Percentiles rank a stretch among this genome's conserved stretches.
phyloP scores from a whole-genome alignment of 1,140 invertebrate genomes.

The Plutomurus gul region DNA sequence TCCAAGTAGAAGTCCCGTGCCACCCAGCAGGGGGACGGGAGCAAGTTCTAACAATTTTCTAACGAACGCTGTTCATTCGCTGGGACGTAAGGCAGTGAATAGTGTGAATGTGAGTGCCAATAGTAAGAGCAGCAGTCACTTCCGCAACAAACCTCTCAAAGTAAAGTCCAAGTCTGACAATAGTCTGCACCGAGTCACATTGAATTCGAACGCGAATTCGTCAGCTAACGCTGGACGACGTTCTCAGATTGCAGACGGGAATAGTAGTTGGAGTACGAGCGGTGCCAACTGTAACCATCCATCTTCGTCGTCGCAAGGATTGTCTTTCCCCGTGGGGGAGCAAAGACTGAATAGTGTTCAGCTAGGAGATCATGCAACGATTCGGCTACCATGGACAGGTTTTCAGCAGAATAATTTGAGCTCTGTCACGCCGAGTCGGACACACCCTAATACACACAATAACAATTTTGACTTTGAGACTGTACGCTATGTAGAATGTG shows the following conservation, averaged over 20 bases:
- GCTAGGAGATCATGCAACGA: constrained; percentile 51
- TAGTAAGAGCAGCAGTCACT: constrained; percentile 19
- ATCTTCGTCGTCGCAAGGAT: background rate
- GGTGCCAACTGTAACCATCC: background rate
- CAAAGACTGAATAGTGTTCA: constrained; percentile 52
- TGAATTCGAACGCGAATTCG: background rate
- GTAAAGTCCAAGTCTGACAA: constrained; percentile 58
- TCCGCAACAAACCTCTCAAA: constrained; percentile 46
- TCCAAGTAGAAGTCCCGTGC: constrained; percentile 42
- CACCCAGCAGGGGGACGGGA: background rate
- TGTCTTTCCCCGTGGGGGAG: constrained; percentile 33
- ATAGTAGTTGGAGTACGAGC: background rate
- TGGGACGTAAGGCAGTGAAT: constrained; percentile 47
- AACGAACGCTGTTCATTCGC: constrained; percentile 45
- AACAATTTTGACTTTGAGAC: constrained; percentile 34
- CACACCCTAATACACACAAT: constrained; percentile 49
- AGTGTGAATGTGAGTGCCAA: constrained; percentile 35
- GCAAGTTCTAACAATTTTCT: constrained; percentile 41
- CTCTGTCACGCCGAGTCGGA: constrained; percentile 33
- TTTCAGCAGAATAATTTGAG: constrained; percentile 50
- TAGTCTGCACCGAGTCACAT: constrained; percentile 55
- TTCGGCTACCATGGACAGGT: constrained; percentile 51
- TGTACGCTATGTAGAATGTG: constrained; percentile 48
- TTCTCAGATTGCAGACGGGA: background rate
- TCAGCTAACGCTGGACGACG: background rate